These are phyloP conservation scores for Galeopterus variegatus DNA, from an alignment of 2,113 vertebrate genomes.

Conservation along the genomic window DNA sequence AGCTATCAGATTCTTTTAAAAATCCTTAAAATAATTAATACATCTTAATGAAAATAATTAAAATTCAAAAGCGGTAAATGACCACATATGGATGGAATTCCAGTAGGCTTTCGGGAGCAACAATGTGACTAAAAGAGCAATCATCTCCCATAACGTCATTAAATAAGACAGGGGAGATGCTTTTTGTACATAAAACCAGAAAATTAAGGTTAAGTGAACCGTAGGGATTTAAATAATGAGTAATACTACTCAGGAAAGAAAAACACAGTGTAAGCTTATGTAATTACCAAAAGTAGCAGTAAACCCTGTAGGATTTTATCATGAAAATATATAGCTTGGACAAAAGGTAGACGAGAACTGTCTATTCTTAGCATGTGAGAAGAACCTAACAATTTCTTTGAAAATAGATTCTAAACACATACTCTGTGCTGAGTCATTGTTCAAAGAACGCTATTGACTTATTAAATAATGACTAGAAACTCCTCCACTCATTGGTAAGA, in stretches of 20 bases:
- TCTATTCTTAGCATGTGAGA: slow-evolving; percentile 5
- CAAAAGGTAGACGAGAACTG: slow-evolving; percentile 1
- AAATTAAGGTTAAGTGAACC: neutral
- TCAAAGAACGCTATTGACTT: neutral
- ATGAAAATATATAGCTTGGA: neutral
- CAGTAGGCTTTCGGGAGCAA: neutral
- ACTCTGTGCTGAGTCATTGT: neutral
- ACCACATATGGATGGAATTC: neutral
- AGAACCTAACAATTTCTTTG: neutral
- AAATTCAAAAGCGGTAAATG: neutral
- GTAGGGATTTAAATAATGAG: neutral
- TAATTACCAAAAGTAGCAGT: neutral
- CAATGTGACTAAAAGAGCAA: neutral
- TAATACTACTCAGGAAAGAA: neutral
- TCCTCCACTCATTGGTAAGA: neutral
- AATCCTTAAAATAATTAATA: neutral
- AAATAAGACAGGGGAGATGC: neutral
- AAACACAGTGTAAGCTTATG: neutral
- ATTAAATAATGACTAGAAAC: slow-evolving; percentile 18
- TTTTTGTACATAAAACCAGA: slow-evolving; percentile 2
- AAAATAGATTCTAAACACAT: slow-evolving; percentile 13
- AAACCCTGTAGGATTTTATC: neutral
- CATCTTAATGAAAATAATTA: slow-evolving; percentile 29
- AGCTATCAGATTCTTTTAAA: neutral
- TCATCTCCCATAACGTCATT: neutral